Conservation (phyloP, 2,113 vertebrate genomes). For the Porphyrio hochstetteri region DNA sequence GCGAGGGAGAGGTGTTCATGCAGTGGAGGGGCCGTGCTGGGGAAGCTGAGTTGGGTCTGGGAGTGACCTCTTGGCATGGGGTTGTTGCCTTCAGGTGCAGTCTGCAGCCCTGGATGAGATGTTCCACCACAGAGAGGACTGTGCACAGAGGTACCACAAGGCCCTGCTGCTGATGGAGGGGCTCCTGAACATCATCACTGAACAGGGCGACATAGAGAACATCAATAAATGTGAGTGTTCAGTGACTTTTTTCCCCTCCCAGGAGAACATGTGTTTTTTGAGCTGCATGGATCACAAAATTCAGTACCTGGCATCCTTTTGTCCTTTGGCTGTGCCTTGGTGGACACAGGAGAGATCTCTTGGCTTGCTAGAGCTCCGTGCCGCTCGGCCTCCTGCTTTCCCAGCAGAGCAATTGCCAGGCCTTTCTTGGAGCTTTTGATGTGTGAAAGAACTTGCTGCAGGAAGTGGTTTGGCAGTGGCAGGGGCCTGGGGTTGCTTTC, state of each 20-base stretch:
- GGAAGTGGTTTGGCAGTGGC: constrained; percentile 40
- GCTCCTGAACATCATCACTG: constrained; percentile 83
- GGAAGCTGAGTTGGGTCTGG: background rate
- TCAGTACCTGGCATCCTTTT: background rate
- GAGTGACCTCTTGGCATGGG: background rate
- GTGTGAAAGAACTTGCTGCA: background rate
- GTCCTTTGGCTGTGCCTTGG: background rate
- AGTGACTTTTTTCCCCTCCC: background rate
- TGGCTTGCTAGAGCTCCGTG: background rate
- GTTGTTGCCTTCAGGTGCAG: constrained; percentile 79
- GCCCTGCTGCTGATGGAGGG: constrained; percentile 93
- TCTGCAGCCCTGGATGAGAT: constrained; percentile 93
- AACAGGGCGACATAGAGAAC: constrained; percentile 84
- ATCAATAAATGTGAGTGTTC: constrained; percentile 85
- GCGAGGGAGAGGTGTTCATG: rapidly evolving
- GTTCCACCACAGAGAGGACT: constrained; percentile 87
- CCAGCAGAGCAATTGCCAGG: background rate
- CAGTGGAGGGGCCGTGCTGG: background rate
- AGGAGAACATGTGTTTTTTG: background rate
- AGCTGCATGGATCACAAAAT: background rate
- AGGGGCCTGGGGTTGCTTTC: background rate
- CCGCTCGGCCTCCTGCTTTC: background rate
- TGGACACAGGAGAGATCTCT: background rate
- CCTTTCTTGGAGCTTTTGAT: background rate
- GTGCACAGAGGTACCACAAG: constrained; percentile 88